These are phyloP conservation scores for Pachyuromys duprasi DNA, from an alignment of 2,797 vertebrate genomes.

Conservation along the genomic window DNA sequence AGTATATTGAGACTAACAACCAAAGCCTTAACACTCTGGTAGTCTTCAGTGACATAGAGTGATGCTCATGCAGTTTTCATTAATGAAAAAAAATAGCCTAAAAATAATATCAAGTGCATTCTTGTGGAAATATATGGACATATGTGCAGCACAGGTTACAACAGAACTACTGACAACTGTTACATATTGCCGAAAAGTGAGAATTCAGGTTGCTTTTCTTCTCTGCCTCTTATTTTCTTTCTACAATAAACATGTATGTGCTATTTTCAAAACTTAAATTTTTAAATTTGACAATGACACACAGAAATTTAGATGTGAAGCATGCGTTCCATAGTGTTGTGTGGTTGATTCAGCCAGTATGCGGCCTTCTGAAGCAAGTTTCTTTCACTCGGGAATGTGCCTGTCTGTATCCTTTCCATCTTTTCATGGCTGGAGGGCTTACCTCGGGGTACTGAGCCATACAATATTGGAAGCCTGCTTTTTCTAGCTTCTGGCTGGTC, in stretches of 20 bases:
- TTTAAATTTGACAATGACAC: background rate
- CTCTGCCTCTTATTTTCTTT: background rate
- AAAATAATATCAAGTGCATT: background rate
- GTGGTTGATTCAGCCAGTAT: background rate
- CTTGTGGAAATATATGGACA: background rate
- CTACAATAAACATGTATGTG: background rate
- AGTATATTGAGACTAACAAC: background rate
- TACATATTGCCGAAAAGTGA: background rate
- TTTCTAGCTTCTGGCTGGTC: background rate
- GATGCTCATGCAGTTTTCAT: background rate
- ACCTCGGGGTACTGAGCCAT: background rate
- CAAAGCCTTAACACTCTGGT: background rate
- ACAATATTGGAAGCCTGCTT: constrained; percentile 37
- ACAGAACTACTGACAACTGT: background rate
- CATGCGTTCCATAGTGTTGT: background rate
- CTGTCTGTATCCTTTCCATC: background rate
- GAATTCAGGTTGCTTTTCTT: background rate
- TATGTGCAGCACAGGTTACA: background rate
- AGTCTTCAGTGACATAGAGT: background rate
- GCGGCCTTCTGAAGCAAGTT: background rate
- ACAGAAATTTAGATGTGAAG: constrained; percentile 26
- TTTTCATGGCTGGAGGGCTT: background rate
- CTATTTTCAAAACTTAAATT: constrained; percentile 31
- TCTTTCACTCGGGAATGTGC: background rate
- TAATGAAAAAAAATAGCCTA: background rate